Evolutionary conservation across 2,113 vertebrate genomes (phyloP).

Genomic region (Pterocles gutturalis): DNA sequence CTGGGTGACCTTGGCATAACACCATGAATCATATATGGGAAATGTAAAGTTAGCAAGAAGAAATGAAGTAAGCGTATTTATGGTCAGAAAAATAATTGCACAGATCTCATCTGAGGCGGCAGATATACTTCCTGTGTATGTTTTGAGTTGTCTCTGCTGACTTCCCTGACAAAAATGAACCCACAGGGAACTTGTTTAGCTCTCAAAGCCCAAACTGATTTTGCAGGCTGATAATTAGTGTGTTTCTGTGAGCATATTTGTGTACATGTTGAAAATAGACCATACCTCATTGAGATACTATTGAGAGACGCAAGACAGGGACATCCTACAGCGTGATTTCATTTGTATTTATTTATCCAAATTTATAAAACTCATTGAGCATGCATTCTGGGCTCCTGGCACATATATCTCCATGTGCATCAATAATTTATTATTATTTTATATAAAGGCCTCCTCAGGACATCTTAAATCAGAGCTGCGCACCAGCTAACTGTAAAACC

Average conservation of each 20-base stretch:
- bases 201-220: slow-evolving; percentile 22
- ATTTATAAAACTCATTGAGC: background rate
- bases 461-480: slow-evolving; percentile 26
- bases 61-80: background rate
- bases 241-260: slow-evolving; percentile 39
- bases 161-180: slow-evolving; percentile 40
- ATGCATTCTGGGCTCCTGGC: background rate
- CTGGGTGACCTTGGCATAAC: slow-evolving; percentile 41
- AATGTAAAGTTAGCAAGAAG: slow-evolving; percentile 51
- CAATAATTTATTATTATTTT: slow-evolving; percentile 21
- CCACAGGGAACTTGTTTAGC: background rate
- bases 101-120: slow-evolving; percentile 38
- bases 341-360: background rate
- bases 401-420: background rate
- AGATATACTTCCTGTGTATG: slow-evolving; percentile 52
- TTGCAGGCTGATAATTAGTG: slow-evolving; percentile 49
- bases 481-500: background rate
- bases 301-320: slow-evolving; percentile 21
- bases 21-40: slow-evolving; percentile 58
- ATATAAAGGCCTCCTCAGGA: background rate
- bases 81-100: slow-evolving; percentile 34
- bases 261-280: background rate
- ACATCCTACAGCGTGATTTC: background rate
- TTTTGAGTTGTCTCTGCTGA: slow-evolving; percentile 40
- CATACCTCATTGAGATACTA: background rate